Conservation (phyloP, 1,140 invertebrate species). For the Camponotus vicinus region DNA sequence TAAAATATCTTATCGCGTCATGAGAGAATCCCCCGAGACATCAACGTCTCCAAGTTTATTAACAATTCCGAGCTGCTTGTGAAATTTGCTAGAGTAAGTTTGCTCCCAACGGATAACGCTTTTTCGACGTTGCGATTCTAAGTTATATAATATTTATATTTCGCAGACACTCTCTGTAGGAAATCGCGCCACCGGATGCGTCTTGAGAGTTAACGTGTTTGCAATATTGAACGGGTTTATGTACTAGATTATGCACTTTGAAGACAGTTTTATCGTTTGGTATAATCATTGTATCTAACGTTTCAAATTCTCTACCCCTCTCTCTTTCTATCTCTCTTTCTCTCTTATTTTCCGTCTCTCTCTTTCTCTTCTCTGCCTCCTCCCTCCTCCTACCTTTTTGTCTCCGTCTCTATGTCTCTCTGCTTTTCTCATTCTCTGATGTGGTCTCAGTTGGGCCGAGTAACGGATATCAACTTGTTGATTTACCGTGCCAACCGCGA, state of each 20-base stretch:
- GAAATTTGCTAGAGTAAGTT: constrained; percentile 57
- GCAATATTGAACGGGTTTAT: constrained; percentile 55
- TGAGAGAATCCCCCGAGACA: constrained; percentile 31
- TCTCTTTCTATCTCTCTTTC: neutral
- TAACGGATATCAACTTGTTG: constrained; percentile 84
- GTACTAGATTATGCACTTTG: constrained; percentile 51
- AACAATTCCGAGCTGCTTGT: constrained; percentile 55
- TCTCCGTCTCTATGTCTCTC: neutral
- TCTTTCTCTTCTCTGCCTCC: neutral
- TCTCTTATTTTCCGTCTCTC: neutral
- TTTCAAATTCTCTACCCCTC: neutral
- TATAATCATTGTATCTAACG: constrained; percentile 39
- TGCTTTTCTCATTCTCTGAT: constrained; percentile 37
- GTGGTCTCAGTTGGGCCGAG: constrained; percentile 56
- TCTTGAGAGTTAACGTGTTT: constrained; percentile 50
- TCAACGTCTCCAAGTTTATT: constrained; percentile 60
- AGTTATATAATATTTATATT: constrained; percentile 62
- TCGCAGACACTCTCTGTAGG: constrained; percentile 20
- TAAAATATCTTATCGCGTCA: constrained; percentile 40
- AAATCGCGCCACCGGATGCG: constrained; percentile 29
- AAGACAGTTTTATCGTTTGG: constrained; percentile 44
- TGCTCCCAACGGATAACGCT: constrained; percentile 48
- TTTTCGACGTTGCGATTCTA: constrained; percentile 54
- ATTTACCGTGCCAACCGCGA: constrained; percentile 81
- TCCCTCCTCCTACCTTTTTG: neutral